These are phyloP conservation scores for Lithophane ornitopus DNA, from an alignment of 2,888 invertebrate species.

Conservation along the genomic window DNA sequence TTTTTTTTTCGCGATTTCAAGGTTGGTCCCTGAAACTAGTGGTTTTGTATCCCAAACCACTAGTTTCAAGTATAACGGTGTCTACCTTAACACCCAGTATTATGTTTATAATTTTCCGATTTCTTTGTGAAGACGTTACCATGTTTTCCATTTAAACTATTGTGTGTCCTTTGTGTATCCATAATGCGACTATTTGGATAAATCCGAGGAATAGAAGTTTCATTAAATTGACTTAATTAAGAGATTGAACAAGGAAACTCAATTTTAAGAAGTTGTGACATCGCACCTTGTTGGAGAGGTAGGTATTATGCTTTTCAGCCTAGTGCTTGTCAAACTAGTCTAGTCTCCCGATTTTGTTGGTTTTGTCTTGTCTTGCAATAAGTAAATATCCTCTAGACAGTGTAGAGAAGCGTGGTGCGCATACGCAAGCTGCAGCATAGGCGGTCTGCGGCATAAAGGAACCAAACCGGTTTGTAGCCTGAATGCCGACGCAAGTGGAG, in stretches of 20 bases:
- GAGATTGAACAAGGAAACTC: not conserved
- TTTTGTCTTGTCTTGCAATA: not conserved
- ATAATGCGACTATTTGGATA: not conserved
- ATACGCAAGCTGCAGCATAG: slow-evolving; percentile 88
- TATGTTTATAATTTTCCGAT: too few species aligned
- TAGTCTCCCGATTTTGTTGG: not conserved
- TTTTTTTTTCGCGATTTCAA: too few species aligned
- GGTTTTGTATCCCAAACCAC: too few species aligned
- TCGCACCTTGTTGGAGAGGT: not conserved
- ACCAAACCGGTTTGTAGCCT: slow-evolving; percentile 86
- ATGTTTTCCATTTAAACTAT: not conserved
- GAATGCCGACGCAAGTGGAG: slow-evolving; percentile 82
- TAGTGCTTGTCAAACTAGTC: not conserved
- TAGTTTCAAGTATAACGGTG: too few species aligned
- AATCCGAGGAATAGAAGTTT: not conserved
- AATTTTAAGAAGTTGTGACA: not conserved
- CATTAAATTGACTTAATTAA: not conserved
- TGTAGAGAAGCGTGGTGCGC: slow-evolving; percentile 68
- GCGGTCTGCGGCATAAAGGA: slow-evolving; percentile 88
- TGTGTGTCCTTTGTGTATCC: not conserved
- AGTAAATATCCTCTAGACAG: slow-evolving; percentile 22
- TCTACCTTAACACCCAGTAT: too few species aligned
- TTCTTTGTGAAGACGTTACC: not conserved
- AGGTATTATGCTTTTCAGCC: not conserved
- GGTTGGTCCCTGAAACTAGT: too few species aligned